Evolutionary conservation across 2,113 vertebrate genomes (phyloP).

Genomic region (Antechinus stuartii): DNA sequence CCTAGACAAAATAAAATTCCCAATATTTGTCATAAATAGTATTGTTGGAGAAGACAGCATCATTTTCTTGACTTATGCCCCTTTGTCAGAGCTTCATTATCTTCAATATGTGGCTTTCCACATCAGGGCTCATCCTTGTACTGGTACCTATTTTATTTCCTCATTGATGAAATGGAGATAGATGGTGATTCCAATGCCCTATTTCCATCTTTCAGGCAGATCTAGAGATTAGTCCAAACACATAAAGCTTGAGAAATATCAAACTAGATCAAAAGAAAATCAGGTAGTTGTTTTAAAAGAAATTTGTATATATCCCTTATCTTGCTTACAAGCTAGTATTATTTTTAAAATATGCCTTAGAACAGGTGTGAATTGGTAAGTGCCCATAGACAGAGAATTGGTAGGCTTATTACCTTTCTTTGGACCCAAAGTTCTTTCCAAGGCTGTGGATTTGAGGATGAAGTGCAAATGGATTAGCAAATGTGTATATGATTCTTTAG

Average conservation of each 20-base stretch:
- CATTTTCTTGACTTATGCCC: not conserved
- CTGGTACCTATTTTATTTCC: not conserved
- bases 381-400: not conserved
- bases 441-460: constrained; percentile 57
- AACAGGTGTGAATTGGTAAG: not conserved
- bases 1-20: not conserved
- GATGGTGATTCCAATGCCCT: not conserved
- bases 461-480: constrained; percentile 68
- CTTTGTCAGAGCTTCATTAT: not conserved
- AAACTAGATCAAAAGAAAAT: constrained; percentile 7
- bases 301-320: not conserved
- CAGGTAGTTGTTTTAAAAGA: not conserved
- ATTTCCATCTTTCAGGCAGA: not conserved
- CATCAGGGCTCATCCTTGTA: not conserved
- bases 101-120: not conserved
- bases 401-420: constrained; percentile 33
- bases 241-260: not conserved
- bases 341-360: not conserved
- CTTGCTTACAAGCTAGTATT: not conserved
- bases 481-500: constrained; percentile 62
- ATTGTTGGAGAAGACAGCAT: not conserved
- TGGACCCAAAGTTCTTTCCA: constrained; percentile 29
- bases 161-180: constrained; percentile 1
- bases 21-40: not conserved
- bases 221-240: not conserved